A percentile compares a stretch with the other conserved stretches of the same genome.
Conservation (phyloP, 2,113 vertebrate genomes). For the Elanus axillaris region DNA sequence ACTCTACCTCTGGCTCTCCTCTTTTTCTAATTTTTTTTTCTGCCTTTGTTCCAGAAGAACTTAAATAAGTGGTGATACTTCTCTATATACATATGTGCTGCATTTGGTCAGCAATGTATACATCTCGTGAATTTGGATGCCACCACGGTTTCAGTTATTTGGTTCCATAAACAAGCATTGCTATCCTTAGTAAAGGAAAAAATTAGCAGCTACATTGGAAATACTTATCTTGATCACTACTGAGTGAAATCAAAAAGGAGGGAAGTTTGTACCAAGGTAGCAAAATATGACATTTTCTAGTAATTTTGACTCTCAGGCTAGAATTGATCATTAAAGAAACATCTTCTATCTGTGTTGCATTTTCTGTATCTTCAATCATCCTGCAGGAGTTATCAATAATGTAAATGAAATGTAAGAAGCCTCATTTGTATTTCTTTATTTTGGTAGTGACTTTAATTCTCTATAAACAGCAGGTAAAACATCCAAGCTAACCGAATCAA, state of each 20-base stretch:
- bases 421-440: not conserved
- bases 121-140: not conserved
- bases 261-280: not conserved
- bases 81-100: not conserved
- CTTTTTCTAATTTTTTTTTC: not conserved
- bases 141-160: not conserved
- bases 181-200: not conserved
- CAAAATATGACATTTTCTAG: not conserved
- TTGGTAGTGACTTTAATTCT: not conserved
- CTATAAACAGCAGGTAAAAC: not conserved
- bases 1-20: not conserved
- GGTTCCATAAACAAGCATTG: not conserved
- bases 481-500: not conserved
- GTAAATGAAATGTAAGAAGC: not conserved
- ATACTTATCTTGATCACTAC: not conserved
- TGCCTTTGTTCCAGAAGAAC: not conserved
- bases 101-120: not conserved
- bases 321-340: not conserved
- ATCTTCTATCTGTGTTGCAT: not conserved
- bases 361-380: not conserved
- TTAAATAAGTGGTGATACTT: not conserved
- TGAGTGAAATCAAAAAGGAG: not conserved
- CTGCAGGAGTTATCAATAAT: not conserved
- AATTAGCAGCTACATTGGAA: not conserved
- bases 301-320: not conserved